Conservation (phyloP, 2,888 invertebrate genomes). For the Chloroclystis v-ata region DNA sequence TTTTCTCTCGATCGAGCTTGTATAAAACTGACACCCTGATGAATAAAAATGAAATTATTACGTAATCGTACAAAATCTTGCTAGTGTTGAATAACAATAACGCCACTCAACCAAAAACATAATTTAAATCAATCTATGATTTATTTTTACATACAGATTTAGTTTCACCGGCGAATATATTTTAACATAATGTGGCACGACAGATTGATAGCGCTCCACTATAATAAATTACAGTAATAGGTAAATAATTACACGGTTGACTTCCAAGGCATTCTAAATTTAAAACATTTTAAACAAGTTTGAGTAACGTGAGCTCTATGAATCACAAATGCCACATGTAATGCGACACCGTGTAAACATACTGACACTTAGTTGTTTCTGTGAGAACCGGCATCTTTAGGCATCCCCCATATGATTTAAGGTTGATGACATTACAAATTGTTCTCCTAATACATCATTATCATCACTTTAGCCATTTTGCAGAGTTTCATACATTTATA, state of each 20-base stretch:
- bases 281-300: conserved; percentile 15
- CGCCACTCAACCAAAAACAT: conserved; percentile 5
- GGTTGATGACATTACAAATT: background rate
- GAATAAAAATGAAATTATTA: no score
- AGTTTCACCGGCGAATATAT: conserved; percentile 19
- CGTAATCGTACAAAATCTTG: no score
- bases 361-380: background rate
- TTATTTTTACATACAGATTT: no score
- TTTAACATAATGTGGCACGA: conserved; percentile 25
- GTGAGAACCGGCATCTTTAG: conserved; percentile 10
- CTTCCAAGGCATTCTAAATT: conserved; percentile 24
- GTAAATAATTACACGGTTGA: conserved; percentile 24
- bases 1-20: no score
- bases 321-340: conserved; percentile 21
- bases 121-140: conserved; percentile 1
- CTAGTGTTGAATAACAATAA: no score
- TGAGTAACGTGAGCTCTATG: conserved; percentile 15
- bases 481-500: no score
- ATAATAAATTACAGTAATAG: conserved; percentile 26
- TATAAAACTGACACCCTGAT: no score
- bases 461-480: no score
- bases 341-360: conserved; percentile 13
- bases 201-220: conserved; percentile 23
- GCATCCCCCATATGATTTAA: background rate
- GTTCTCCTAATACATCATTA: background rate